Evolutionary conservation across 1,140 invertebrate genomes (phyloP).

Genomic region (Lasaia peninsularis): DNA sequence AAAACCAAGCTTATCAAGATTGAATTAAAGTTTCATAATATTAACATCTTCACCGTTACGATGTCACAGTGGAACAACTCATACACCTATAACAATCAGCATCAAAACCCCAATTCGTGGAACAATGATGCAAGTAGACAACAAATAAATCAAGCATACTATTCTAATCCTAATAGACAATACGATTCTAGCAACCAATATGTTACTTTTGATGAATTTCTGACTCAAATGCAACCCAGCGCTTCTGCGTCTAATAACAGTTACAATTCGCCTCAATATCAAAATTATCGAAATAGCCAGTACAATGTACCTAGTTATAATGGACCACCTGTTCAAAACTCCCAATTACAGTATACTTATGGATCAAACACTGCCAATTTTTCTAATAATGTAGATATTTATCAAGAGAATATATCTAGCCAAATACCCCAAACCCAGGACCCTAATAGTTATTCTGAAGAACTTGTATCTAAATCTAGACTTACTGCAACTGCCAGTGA

Average conservation of each 20-base stretch:
- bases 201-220: conserved; percentile 67
- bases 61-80: conserved; percentile 71
- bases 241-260: conserved; percentile 29
- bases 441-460: conserved; percentile 42
- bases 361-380: conserved; percentile 36
- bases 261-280: not conserved
- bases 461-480: conserved; percentile 62
- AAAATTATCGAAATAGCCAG: conserved; percentile 39
- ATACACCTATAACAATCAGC: conserved; percentile 57
- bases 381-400: conserved; percentile 37
- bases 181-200: conserved; percentile 52
- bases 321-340: conserved; percentile 43
- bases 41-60: conserved; percentile 28
- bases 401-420: conserved; percentile 36
- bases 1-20: conserved; percentile 22
- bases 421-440: conserved; percentile 37
- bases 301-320: conserved; percentile 44
- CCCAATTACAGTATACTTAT: conserved; percentile 46
- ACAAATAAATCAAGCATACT: conserved; percentile 53
- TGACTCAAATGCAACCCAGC: conserved; percentile 60
- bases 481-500: conserved; percentile 68
- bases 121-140: conserved; percentile 53
- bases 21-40: conserved; percentile 47
- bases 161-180: conserved; percentile 51
- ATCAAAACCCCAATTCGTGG: conserved; percentile 50